Conservation (phyloP, 2,113 vertebrate species). For the Cygnus atratus region DNA sequence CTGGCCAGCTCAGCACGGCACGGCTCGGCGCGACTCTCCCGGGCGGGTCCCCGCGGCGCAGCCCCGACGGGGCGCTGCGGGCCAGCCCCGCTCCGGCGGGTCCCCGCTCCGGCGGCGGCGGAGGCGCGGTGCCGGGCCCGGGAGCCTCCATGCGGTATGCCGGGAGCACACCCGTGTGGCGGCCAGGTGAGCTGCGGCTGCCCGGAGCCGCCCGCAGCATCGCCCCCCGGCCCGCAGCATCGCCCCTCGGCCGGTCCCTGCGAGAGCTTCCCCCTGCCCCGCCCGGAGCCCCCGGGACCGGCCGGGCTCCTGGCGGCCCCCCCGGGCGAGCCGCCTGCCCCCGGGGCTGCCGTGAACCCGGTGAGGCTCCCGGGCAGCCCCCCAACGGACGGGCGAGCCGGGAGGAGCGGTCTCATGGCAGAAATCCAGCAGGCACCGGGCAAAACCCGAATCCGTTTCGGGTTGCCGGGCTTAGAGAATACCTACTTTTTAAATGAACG, state of each 20-base stretch:
- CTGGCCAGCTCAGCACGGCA: slow-evolving; percentile 43
- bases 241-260: too few relatives aligned
- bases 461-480: not conserved
- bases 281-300: too few relatives aligned
- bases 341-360: not conserved
- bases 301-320: not conserved
- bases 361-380: too few relatives aligned
- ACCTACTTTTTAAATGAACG: not conserved
- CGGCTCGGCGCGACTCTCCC: not conserved
- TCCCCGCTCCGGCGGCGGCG: too few relatives aligned
- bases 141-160: slow-evolving; percentile 14
- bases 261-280: too few relatives aligned
- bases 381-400: too few relatives aligned
- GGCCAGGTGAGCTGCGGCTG: slow-evolving; percentile 65
- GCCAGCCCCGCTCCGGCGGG: too few relatives aligned
- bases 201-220: too few relatives aligned
- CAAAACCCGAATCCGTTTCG: not conserved
- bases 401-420: not conserved
- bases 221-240: too few relatives aligned
- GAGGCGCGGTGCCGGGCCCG: not conserved
- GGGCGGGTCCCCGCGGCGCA: too few relatives aligned
- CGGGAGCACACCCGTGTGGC: slow-evolving; percentile 71
- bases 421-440: not conserved
- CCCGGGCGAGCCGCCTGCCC: not conserved
- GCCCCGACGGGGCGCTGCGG: too few relatives aligned